These are phyloP conservation scores for Muschampia plurimacula DNA, from an alignment of 2,888 invertebrate genomes.

Conservation along the genomic window DNA sequence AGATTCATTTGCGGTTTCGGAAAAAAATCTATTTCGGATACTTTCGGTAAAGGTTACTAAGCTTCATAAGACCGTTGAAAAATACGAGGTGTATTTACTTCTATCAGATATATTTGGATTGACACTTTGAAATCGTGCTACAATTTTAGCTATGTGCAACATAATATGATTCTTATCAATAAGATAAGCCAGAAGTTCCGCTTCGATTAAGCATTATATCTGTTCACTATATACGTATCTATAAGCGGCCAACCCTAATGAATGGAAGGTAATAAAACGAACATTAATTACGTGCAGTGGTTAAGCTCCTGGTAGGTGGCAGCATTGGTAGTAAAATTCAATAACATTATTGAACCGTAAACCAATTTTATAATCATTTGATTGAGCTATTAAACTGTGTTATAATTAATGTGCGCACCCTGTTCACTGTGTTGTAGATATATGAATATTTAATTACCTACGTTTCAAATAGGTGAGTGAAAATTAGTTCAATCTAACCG, in stretches of 20 bases:
- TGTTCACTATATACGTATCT: background rate
- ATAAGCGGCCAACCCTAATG: conserved; percentile 11
- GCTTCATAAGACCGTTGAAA: too few species aligned
- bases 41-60: too few species aligned
- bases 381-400: conserved; percentile 51
- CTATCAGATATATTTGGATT: too few species aligned
- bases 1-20: too few species aligned
- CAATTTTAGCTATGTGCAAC: too few species aligned
- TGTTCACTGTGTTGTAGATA: conserved; percentile 3
- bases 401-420: conserved; percentile 11
- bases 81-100: too few species aligned
- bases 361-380: conserved; percentile 56
- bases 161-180: too few species aligned
- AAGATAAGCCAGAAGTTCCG: too few species aligned
- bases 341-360: conserved; percentile 47
- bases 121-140: too few species aligned
- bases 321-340: conserved; percentile 39
- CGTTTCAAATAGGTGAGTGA: background rate
- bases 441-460: conserved; percentile 4
- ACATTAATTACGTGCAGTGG: conserved; percentile 36
- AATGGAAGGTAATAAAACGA: conserved; percentile 31
- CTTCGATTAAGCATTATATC: too few species aligned
- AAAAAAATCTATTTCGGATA: too few species aligned
- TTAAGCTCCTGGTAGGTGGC: conserved; percentile 44
- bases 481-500: background rate